Evolutionary conservation across 1,140 invertebrate genomes (phyloP).

Genomic region (Hylyphantes graminicola): DNA sequence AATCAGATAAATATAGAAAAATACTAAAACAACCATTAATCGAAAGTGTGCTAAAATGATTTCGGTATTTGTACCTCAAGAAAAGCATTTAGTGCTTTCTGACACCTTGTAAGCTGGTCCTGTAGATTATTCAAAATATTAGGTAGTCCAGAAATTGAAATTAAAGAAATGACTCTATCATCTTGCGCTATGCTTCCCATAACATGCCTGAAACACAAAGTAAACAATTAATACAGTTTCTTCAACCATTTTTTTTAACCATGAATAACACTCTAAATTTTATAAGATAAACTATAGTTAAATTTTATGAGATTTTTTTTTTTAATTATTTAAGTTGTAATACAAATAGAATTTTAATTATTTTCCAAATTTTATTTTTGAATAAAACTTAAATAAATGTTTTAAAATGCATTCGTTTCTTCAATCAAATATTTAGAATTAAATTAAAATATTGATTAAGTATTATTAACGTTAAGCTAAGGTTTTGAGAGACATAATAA

Average conservation of each 20-base stretch:
- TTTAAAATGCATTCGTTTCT: no score
- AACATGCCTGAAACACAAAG: constrained; percentile 45
- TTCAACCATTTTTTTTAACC: not conserved
- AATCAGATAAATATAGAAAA: not conserved
- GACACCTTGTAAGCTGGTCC: constrained; percentile 90
- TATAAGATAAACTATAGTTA: no score
- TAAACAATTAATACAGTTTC: not conserved
- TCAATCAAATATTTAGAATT: no score
- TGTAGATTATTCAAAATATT: constrained; percentile 82
- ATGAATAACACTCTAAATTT: no score
- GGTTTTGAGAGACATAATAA: no score
- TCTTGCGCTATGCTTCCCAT: constrained; percentile 70
- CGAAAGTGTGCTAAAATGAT: not conserved
- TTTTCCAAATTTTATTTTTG: no score
- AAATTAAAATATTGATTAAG: no score
- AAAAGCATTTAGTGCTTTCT: constrained; percentile 94
- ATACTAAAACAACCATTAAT: not conserved
- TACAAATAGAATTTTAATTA: no score
- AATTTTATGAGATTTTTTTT: no score
- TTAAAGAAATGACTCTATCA: constrained; percentile 82
- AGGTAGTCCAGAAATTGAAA: constrained; percentile 80
- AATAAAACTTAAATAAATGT: no score
- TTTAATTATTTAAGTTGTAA: no score
- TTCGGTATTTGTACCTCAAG: constrained; percentile 77
- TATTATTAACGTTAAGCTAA: no score